A percentile compares a stretch with the other conserved stretches of the same genome.
Conservation (phyloP, 2,888 invertebrate genomes). For the Limnephilus auricula region DNA sequence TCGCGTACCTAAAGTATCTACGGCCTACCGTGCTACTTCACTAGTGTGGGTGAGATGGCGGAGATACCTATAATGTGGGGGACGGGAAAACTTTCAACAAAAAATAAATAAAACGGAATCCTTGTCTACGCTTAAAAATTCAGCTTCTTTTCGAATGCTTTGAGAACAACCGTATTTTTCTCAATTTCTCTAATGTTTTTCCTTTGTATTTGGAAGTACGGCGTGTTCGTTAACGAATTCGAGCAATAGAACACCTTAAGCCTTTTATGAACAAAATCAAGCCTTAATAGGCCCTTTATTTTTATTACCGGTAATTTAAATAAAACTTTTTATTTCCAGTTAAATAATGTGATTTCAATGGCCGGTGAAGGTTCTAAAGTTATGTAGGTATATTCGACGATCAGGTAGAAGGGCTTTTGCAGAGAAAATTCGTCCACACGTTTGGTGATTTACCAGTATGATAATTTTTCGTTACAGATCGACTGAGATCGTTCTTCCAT, state of each 20-base stretch:
- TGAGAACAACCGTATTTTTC: slow-evolving; percentile 48
- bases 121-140: slow-evolving; percentile 50
- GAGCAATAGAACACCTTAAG: slow-evolving; percentile 36
- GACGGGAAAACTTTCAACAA: slow-evolving; percentile 35
- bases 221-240: slow-evolving; percentile 52
- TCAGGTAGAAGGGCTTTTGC: not conserved
- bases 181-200: slow-evolving; percentile 47
- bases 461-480: slow-evolving; percentile 24
- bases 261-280: slow-evolving; percentile 48
- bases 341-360: slow-evolving; percentile 27
- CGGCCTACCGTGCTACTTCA: not conserved
- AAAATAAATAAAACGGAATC: slow-evolving; percentile 49
- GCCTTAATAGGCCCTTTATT: slow-evolving; percentile 46
- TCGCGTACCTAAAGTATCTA: not conserved
- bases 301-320: slow-evolving; percentile 40
- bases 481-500: slow-evolving; percentile 42
- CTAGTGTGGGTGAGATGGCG: not conserved
- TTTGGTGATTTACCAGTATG: not conserved
- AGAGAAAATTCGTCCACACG: not conserved
- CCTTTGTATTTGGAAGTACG: slow-evolving; percentile 27
- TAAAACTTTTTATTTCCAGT: slow-evolving; percentile 45
- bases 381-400: not conserved
- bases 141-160: slow-evolving; percentile 41
- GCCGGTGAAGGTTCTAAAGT: not conserved
- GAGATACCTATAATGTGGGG: not conserved